These are phyloP conservation scores for Cephus pulcher DNA, from an alignment of 2,888 invertebrate genomes.

Conservation along the genomic window DNA sequence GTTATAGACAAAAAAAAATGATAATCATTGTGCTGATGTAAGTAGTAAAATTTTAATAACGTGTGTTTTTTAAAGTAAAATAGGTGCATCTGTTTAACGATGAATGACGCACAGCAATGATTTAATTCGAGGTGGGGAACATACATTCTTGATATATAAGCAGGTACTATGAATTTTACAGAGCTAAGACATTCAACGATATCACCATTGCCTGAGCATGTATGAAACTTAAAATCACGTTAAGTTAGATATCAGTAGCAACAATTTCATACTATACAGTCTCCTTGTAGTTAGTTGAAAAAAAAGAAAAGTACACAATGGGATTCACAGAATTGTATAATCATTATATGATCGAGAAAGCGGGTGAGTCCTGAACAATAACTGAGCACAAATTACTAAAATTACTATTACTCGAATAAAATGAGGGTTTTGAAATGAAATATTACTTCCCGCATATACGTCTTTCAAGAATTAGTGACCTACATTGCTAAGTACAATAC, in stretches of 20 bases:
- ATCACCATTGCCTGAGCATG: neutral
- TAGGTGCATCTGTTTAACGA: neutral
- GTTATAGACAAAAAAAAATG: neutral
- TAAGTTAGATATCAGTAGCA: neutral
- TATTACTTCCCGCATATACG: neutral
- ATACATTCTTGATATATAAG: neutral
- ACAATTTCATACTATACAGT: neutral
- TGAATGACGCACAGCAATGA: neutral
- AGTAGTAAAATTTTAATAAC: neutral
- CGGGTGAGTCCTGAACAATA: conserved; percentile 27
- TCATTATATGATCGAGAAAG: conserved; percentile 28
- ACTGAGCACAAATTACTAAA: neutral
- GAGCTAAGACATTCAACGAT: neutral
- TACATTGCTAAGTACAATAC: too few species aligned
- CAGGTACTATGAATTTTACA: neutral
- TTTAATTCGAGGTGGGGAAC: neutral
- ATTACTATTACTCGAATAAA: neutral
- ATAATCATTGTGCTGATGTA: neutral
- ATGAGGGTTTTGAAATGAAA: conserved; percentile 1
- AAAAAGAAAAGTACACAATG: conserved; percentile 22
- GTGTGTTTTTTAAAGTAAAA: neutral
- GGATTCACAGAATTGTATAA: conserved; percentile 25
- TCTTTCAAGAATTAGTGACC: too few species aligned
- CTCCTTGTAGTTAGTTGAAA: neutral
- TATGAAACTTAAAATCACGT: neutral